Base-by-base conservation (phyloP, 2,113 vertebrate genomes). In the Columbina picui region DNA sequence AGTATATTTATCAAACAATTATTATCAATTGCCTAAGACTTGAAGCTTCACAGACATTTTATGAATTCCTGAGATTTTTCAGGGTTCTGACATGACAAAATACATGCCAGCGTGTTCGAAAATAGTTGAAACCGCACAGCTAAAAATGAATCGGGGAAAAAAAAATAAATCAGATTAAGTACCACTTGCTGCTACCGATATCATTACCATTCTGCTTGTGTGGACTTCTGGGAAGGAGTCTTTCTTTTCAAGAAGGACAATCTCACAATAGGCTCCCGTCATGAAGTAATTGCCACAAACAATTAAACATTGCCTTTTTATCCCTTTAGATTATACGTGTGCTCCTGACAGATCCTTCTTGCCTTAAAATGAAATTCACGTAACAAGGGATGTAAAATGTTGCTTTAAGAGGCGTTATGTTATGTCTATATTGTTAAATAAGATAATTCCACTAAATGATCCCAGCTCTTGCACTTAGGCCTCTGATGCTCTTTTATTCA, bases 1-100 rank as follows among this genome's bases (percentile, higher is more conserved):
- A 64, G 14, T 41, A 5, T 74, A 82, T 91, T 97, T 91, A 95
- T 92, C 77, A 94, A 94, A 78, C 67, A 92, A 90, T 96, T 94
- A 95, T n/a, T 57, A 87, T 87, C 60, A 82, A 32, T 91, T 89
- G 93, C 16, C 47, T 32, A 32, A 63, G 52, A 47, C 92, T 94
- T 45, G 18, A 45, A 19, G 43, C 43, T 45, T 45, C 43, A 45
- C 43, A 45, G 43, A 18, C 43, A 45, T 45, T 45, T 45, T 45
- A 19, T 45, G 43, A 45, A 18, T 45, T 45, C 14, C 47, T 32
- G 32, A 60, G 52, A 47, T 92, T 94, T 83, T 60, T 76, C 70
- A 86, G 13, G 29, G 20, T 52, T 68, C 52, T 91, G 86, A 41
- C 77, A 59, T 83, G 49, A 93, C 20, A 94, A 86, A 96, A 95